Percentiles rank a stretch among this genome's conserved stretches.
Evolutionary conservation across 2,113 vertebrate species (phyloP).

Genomic region (Trachemys scripta): DNA sequence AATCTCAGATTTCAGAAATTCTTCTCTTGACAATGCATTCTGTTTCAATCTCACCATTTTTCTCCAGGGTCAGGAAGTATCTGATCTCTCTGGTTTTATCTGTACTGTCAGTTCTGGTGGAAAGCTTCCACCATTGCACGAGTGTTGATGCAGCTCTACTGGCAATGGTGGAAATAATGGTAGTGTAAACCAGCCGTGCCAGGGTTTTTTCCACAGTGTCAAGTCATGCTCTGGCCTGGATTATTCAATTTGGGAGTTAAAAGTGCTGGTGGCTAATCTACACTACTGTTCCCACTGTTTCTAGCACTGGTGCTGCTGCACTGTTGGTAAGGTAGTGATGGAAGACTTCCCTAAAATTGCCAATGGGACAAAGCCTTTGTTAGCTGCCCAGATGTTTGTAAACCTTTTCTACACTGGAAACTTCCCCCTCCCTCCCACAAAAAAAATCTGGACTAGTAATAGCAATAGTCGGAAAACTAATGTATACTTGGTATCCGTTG

Average conservation of each 20-base stretch:
- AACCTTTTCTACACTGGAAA: not conserved
- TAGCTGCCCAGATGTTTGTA: not conserved
- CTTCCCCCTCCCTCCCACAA: not conserved
- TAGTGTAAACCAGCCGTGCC: not conserved
- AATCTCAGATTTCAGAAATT: not conserved
- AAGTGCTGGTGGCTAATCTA: not conserved
- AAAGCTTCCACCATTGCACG: not conserved
- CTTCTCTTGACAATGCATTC: not conserved
- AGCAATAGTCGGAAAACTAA: not conserved
- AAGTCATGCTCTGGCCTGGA: not conserved
- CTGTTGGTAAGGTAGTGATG: not conserved
- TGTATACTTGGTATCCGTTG: not conserved
- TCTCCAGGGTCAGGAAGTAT: not conserved
- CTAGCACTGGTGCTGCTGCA: not conserved
- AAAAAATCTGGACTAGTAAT: no score
- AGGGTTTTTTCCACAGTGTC: not conserved
- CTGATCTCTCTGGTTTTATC: not conserved
- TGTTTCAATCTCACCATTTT: not conserved
- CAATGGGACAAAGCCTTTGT: not conserved
- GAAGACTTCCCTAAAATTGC: not conserved
- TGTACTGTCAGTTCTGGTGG: not conserved
- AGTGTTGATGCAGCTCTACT: not conserved
- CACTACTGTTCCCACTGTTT: not conserved
- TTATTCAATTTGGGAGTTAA: not conserved
- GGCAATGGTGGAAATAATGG: not conserved